Evolutionary conservation across 30 jellyfish, hydroid and myxozoan species (phyloP).

Genomic region (Aurelia coerulea): DNA sequence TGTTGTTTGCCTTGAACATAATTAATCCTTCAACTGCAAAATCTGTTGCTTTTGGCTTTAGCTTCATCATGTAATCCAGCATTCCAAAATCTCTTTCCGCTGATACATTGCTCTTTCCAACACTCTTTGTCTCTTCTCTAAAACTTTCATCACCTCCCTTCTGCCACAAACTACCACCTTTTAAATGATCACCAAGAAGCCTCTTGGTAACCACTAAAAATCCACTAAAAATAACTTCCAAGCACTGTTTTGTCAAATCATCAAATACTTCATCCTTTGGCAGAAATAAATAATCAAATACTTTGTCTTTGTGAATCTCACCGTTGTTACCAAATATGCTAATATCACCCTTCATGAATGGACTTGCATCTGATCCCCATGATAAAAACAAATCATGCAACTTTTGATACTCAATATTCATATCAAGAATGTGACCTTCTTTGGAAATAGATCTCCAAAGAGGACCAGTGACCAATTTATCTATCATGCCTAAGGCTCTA

Average conservation of each 20-base stretch:
- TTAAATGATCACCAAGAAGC: background rate
- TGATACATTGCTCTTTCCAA: background rate
- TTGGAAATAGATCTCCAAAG: slow-evolving; percentile 32
- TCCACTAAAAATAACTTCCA: slow-evolving; percentile 25
- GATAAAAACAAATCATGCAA: background rate
- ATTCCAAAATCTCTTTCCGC: slow-evolving; percentile 27
- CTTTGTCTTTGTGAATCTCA: background rate
- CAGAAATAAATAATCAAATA: background rate
- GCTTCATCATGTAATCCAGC: slow-evolving; percentile 8
- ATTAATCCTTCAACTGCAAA: slow-evolving; percentile 5
- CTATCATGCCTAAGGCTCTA: background rate
- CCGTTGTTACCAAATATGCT: background rate
- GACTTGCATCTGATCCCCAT: background rate
- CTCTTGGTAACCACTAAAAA: slow-evolving; percentile 5
- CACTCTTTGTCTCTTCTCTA: slow-evolving; percentile 10
- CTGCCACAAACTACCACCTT: background rate
- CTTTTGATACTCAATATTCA: slow-evolving; percentile 6
- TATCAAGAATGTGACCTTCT: slow-evolving; percentile 1
- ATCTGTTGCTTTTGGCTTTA: slow-evolving; percentile 9
- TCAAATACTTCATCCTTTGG: background rate
- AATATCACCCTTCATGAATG: background rate
- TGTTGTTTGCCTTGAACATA: slow-evolving; percentile 10
- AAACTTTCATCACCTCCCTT: background rate
- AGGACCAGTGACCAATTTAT: slow-evolving; percentile 36
- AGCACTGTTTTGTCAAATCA: background rate